These are phyloP conservation scores for Typhlomys cinereus DNA, from an alignment of 2,113 vertebrate species.

Conservation along the genomic window DNA sequence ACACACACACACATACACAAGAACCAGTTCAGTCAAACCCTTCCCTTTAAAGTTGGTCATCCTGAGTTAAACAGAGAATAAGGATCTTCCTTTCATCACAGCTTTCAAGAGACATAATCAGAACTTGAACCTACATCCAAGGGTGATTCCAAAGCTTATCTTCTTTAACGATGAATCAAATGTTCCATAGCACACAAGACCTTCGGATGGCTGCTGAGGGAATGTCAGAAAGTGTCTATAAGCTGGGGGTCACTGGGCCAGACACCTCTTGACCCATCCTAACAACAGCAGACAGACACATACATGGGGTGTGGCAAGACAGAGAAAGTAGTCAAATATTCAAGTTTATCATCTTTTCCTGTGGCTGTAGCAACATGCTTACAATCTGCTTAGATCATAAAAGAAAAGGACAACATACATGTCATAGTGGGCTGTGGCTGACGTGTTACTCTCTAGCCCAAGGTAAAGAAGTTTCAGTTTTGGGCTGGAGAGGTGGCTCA, in stretches of 20 bases:
- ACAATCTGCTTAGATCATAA: slow-evolving; percentile 32
- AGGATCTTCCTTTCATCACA: not conserved
- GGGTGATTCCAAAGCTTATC: not conserved
- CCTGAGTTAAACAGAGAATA: not conserved
- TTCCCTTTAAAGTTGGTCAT: not conserved
- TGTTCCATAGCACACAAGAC: not conserved
- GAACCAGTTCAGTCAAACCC: not conserved
- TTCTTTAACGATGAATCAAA: not conserved
- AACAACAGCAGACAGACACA: too few relatives aligned
- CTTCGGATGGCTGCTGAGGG: not conserved
- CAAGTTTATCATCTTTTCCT: slow-evolving; percentile 50
- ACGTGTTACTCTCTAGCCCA: slow-evolving; percentile 52
- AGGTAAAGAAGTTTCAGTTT: slow-evolving; percentile 55
- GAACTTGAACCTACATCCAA: not conserved
- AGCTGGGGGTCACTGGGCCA: not conserved
- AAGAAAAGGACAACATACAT: slow-evolving; percentile 32
- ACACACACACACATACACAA: too few relatives aligned
- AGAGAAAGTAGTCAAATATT: not conserved
- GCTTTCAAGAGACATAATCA: not conserved
- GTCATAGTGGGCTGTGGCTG: not conserved
- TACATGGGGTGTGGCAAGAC: not conserved
- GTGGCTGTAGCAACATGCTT: slow-evolving; percentile 1
- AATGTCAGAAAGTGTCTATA: not conserved
- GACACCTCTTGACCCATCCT: too few relatives aligned
- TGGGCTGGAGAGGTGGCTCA: too few relatives aligned